Conservation (phyloP, 2,888 invertebrate genomes). For the Neoaliturus tenellus region DNA sequence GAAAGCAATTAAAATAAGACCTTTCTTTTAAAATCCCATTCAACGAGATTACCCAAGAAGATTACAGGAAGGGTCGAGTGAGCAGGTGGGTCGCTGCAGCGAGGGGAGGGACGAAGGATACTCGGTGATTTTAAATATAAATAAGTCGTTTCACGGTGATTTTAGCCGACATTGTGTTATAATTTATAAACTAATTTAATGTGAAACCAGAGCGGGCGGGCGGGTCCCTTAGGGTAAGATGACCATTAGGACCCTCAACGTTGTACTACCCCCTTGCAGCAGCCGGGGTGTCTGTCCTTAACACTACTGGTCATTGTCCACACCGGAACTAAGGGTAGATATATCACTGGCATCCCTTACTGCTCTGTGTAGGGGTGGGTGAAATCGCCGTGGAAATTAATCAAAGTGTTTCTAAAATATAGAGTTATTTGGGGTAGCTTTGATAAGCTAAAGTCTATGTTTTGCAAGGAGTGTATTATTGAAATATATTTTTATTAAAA, state of each 20-base stretch:
- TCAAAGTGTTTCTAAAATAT: no score
- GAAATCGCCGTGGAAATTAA: no score
- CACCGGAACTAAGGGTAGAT: neutral
- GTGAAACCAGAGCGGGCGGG: neutral
- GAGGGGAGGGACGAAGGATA: neutral
- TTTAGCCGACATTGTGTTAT: neutral
- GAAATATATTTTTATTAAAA: no score
- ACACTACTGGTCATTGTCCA: slow-evolving; percentile 7
- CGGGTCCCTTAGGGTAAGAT: neutral
- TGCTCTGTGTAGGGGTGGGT: no score
- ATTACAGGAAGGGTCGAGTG: slow-evolving; percentile 5
- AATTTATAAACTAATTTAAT: slow-evolving; percentile 14
- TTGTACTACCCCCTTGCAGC: no score
- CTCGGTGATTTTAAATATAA: slow-evolving; percentile 22
- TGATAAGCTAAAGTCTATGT: no score
- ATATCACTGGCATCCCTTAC: neutral
- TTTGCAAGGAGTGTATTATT: no score
- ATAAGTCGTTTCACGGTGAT: slow-evolving; percentile 36
- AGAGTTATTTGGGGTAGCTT: no score
- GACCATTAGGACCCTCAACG: no score
- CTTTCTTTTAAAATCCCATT: neutral
- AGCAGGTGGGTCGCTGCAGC: neutral
- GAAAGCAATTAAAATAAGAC: neutral
- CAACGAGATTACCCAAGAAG: neutral
- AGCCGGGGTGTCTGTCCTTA: neutral